Evolutionary conservation across 2,113 vertebrate genomes (phyloP).

Genomic region (Sylvietta virens): DNA sequence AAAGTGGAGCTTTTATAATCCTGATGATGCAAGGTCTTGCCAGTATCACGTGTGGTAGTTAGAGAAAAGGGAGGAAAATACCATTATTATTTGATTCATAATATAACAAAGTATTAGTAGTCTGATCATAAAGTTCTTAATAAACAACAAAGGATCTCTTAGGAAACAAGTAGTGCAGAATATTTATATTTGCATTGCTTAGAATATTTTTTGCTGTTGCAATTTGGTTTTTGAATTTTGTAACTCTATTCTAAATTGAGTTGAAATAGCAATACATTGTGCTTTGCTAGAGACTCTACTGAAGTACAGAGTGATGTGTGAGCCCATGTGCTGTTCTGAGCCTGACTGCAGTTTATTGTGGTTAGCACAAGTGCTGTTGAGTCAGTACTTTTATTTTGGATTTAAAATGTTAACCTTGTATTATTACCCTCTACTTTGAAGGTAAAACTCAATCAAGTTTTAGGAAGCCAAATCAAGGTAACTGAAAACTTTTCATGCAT

Average conservation of each 20-base stretch:
- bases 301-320: neutral
- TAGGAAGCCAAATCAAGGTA: neutral
- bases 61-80: neutral
- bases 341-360: neutral
- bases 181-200: neutral
- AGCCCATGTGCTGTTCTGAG: neutral
- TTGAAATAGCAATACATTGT: neutral
- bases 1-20: neutral
- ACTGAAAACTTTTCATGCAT: neutral
- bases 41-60: neutral
- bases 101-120: neutral
- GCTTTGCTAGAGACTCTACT: neutral
- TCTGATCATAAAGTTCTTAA: neutral
- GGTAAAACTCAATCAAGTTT: neutral
- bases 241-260: neutral
- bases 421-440: neutral
- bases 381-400: neutral
- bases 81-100: neutral
- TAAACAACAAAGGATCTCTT: neutral
- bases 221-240: neutral
- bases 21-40: neutral
- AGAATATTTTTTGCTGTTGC: neutral
- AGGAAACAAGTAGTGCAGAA: neutral
- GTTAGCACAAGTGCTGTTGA: neutral
- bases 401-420: neutral